Conservation (phyloP, 2,888 invertebrate genomes). For the Hydrotaea diabolus region DNA sequence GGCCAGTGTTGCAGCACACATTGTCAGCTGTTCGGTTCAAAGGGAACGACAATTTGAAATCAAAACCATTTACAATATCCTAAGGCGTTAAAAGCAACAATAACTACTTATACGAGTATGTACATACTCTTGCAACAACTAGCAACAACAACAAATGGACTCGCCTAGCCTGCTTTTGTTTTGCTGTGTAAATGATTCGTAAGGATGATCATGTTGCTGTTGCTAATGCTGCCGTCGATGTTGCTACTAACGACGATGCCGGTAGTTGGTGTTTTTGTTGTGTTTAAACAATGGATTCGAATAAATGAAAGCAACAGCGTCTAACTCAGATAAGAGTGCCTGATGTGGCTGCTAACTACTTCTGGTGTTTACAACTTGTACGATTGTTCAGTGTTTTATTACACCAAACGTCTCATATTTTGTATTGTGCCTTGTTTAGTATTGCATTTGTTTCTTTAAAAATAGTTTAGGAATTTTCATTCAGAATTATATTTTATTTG, state of each 20-base stretch:
- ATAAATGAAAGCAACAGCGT: background rate
- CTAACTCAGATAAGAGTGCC: background rate
- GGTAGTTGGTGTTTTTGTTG: background rate
- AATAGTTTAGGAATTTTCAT: background rate
- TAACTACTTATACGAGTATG: too few species aligned
- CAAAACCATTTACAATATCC: conserved; percentile 54
- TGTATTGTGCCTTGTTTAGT: background rate
- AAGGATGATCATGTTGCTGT: conserved; percentile 32
- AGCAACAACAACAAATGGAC: background rate
- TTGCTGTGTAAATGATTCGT: conserved; percentile 33
- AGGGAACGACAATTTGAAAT: conserved; percentile 46
- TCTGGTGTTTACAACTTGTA: background rate
- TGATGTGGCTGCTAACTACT: conserved; percentile 61
- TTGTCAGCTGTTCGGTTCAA: conserved; percentile 23
- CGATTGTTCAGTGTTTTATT: conserved; percentile 6
- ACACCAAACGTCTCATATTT: background rate
- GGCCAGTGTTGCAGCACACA: background rate
- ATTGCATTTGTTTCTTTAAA: background rate
- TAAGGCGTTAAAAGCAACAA: conserved; percentile 41
- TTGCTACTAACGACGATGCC: conserved; percentile 24
- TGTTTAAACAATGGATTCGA: background rate
- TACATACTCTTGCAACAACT: too few species aligned
- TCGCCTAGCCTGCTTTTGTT: background rate
- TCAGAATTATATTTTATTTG: background rate
- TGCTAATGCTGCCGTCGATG: conserved; percentile 37